Evolutionary conservation across 2,113 vertebrate species (phyloP).

Genomic region (Poecile atricapillus): DNA sequence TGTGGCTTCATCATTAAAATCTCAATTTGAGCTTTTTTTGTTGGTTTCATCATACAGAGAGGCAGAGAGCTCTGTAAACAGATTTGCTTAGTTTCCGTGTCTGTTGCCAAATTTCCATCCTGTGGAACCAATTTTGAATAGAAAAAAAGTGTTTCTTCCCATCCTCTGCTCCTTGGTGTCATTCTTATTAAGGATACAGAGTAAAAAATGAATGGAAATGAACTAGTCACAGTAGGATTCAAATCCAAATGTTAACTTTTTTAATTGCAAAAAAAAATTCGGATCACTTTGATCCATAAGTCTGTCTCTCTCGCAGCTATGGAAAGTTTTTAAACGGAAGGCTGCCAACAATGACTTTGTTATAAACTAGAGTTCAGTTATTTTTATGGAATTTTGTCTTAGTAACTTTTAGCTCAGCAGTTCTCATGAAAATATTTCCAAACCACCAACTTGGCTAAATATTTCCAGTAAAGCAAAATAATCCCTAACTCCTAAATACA

Average conservation of each 20-base stretch:
- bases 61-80: constrained; percentile 62
- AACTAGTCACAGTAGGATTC: constrained; percentile 25
- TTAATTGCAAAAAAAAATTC: background rate
- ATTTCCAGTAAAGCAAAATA: constrained; percentile 58
- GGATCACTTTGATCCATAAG: constrained; percentile 26
- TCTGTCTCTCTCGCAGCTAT: constrained; percentile 36
- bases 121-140: constrained; percentile 67
- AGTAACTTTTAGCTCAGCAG: constrained; percentile 58
- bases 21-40: constrained; percentile 1
- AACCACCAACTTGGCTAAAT: constrained; percentile 51
- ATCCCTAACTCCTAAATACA: constrained; percentile 34
- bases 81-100: constrained; percentile 65
- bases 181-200: constrained; percentile 32
- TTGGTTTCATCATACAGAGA: constrained; percentile 49
- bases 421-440: constrained; percentile 69
- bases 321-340: constrained; percentile 47
- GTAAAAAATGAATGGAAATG: constrained; percentile 44
- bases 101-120: constrained; percentile 71
- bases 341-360: constrained; percentile 52
- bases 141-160: constrained; percentile 31
- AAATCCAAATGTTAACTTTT: constrained; percentile 34
- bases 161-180: constrained; percentile 16
- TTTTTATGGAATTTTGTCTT: constrained; percentile 66
- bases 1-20: background rate
- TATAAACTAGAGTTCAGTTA: constrained; percentile 57